Percentiles rank a stretch among this genome's conserved stretches.
Evolutionary conservation across 2,797 vertebrate species (phyloP).

Genomic region (Falco peregrinus): DNA sequence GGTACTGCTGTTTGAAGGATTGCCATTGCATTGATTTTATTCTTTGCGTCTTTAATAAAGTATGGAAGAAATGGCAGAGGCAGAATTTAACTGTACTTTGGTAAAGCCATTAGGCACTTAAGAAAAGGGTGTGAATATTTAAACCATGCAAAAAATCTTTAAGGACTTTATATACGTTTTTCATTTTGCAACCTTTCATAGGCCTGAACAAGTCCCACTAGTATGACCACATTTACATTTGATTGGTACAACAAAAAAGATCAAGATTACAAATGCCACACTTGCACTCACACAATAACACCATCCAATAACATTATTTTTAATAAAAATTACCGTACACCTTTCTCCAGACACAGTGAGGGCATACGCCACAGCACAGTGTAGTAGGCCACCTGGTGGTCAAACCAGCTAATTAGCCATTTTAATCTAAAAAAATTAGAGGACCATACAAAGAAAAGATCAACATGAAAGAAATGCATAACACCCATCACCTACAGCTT

Average conservation of each 20-base stretch:
- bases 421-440: conserved; percentile 17
- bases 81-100: conserved; percentile 9
- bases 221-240: conserved; percentile 2
- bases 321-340: neutral
- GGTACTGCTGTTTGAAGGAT: conserved; percentile 41
- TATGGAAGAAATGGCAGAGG: conserved; percentile 11
- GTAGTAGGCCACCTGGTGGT: conserved; percentile 79
- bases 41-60: conserved; percentile 47
- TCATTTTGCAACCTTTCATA: conserved; percentile 25
- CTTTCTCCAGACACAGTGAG: neutral
- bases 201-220: conserved; percentile 6
- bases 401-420: conserved; percentile 65
- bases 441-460: neutral
- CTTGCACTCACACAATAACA: neutral
- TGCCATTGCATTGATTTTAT: conserved; percentile 49
- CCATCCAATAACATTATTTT: neutral
- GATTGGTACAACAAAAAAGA: neutral
- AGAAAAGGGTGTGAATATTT: conserved; percentile 17
- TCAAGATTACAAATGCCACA: neutral
- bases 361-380: conserved; percentile 51
- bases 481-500: neutral
- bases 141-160: conserved; percentile 11
- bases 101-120: conserved; percentile 35
- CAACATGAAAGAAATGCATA: neutral
- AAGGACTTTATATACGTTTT: conserved; percentile 18